phyloP scores from a whole-genome alignment of 2,113 vertebrate species.

The Sarotherodon lohbergeri region DNA sequence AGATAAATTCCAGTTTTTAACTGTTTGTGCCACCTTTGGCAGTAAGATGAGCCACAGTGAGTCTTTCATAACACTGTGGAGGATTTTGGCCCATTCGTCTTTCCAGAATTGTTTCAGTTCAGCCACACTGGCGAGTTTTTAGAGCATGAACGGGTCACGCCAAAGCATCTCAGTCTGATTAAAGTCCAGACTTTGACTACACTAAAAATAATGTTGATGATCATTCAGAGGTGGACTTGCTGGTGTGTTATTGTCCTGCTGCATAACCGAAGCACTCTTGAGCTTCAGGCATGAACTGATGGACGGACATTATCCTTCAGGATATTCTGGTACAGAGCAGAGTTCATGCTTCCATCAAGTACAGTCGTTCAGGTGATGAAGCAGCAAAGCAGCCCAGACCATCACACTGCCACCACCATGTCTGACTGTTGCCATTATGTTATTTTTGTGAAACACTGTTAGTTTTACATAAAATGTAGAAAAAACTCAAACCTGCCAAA shows the following conservation, averaged over 20 bases:
- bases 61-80: background rate
- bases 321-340: background rate
- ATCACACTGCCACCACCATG: accelerated
- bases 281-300: background rate
- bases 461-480: background rate
- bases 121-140: background rate
- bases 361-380: accelerated
- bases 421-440: accelerated
- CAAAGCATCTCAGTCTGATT: background rate
- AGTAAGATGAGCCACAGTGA: background rate
- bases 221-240: background rate
- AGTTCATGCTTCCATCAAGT: background rate
- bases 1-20: background rate
- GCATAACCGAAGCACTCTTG: background rate
- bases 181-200: background rate
- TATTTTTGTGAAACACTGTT: background rate
- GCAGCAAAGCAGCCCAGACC: background rate
- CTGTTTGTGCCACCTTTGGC: background rate
- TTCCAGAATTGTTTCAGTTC: background rate
- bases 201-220: background rate
- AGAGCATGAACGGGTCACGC: background rate
- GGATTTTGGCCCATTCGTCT: background rate
- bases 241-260: background rate
- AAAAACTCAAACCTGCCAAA: background rate
- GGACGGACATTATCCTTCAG: accelerated